Evolutionary conservation across 2,113 vertebrate genomes (phyloP).

Genomic region (Patagioenas fasciata): DNA sequence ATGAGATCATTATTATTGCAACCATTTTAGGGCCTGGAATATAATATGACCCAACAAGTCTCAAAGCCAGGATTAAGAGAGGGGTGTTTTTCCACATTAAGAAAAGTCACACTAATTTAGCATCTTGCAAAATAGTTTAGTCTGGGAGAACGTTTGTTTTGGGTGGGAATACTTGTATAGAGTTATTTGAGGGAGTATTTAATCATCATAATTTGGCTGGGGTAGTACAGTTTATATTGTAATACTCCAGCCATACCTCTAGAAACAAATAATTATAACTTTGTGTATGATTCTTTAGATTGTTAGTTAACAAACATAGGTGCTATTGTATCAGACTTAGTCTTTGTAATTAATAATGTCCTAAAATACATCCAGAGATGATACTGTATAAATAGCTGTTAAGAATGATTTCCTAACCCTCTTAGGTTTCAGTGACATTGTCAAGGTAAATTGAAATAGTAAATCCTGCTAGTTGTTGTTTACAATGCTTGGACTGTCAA

Average conservation of each 20-base stretch:
- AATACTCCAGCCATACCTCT: neutral
- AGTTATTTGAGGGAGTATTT: neutral
- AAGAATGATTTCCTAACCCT: neutral
- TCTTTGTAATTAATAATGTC: neutral
- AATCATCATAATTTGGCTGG: neutral
- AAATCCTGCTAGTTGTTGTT: neutral
- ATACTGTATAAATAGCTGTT: neutral
- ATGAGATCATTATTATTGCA: conserved; percentile 18
- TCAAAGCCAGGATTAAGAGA: neutral
- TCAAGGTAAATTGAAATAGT: neutral
- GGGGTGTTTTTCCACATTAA: neutral
- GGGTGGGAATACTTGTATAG: neutral
- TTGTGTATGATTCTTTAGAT: neutral
- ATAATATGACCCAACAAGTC: neutral
- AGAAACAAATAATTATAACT: conserved; percentile 1
- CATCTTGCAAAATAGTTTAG: neutral
- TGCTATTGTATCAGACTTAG: neutral
- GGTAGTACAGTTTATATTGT: neutral
- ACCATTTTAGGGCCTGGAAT: neutral
- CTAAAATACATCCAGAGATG: neutral
- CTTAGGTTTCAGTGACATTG: neutral
- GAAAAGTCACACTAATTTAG: neutral
- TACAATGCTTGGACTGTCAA: neutral
- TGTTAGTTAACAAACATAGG: neutral
- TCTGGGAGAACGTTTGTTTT: neutral